Percentiles rank a stretch among this genome's conserved stretches.
Conservation (phyloP, 2,888 invertebrate genomes). For the Cryptus armator region DNA sequence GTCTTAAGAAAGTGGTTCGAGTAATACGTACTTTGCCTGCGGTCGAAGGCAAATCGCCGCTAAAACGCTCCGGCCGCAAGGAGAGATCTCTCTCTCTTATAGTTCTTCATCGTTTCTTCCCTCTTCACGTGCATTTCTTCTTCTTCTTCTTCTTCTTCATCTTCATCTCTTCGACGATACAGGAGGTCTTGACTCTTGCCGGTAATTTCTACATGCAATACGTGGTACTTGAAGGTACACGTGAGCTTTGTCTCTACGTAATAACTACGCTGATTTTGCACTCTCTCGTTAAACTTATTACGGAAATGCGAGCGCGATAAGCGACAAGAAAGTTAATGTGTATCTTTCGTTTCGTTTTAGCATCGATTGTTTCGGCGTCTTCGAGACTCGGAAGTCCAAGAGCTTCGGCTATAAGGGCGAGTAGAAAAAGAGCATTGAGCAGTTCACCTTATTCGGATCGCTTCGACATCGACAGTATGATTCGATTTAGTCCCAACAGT, state of each 20-base stretch:
- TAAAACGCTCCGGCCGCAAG: conserved; percentile 81
- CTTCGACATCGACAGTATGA: conserved; percentile 97
- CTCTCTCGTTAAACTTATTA: conserved; percentile 43
- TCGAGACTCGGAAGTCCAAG: conserved; percentile 90
- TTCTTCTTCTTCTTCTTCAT: conserved; percentile 61
- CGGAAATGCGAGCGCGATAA: neutral
- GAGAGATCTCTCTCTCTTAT: conserved; percentile 56
- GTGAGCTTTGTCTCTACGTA: conserved; percentile 17
- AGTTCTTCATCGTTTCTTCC: neutral
- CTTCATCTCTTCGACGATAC: conserved; percentile 15
- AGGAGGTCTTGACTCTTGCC: conserved; percentile 5
- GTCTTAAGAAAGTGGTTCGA: conserved; percentile 80
- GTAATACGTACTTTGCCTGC: conserved; percentile 81
- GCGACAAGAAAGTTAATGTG: conserved; percentile 9
- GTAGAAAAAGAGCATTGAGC: conserved; percentile 96
- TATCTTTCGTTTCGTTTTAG: conserved; percentile 5
- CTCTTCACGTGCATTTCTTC: conserved; percentile 38
- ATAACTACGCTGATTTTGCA: conserved; percentile 6
- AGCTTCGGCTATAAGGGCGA: conserved; percentile 87
- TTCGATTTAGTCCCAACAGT: conserved; percentile 97
- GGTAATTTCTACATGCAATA: conserved; percentile 40
- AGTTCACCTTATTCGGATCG: conserved; percentile 98
- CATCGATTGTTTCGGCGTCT: conserved; percentile 77
- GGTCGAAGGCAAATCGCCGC: conserved; percentile 82
- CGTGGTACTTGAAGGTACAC: conserved; percentile 27